Percentiles rank a stretch among this genome's conserved stretches.
These are phyloP conservation scores for Ctenomys sociabilis DNA, from an alignment of 2,113 vertebrate genomes.

Conservation along the genomic window DNA sequence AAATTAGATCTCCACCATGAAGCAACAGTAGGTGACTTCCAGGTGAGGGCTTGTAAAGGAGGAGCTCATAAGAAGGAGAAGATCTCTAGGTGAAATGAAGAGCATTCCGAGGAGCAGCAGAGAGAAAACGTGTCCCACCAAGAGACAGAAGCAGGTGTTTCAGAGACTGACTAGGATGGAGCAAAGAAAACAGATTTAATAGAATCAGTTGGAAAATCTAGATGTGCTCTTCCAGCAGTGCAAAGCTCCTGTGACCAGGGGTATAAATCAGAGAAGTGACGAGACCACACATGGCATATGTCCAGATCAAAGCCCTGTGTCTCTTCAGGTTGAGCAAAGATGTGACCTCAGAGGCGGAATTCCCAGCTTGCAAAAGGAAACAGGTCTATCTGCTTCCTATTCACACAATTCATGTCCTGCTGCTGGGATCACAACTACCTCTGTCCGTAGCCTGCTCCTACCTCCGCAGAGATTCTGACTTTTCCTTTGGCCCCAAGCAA, in stretches of 20 bases:
- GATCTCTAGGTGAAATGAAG: not conserved
- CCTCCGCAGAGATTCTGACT: not conserved
- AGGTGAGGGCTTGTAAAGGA: not conserved
- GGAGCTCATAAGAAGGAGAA: not conserved
- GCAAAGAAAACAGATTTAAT: not conserved
- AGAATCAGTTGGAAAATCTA: not conserved
- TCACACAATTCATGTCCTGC: not conserved
- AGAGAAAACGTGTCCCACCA: not conserved
- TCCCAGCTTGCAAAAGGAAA: not conserved
- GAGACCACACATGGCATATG: not conserved
- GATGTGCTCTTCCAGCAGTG: not conserved
- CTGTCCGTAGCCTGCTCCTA: not conserved
- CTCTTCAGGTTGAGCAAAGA: not conserved
- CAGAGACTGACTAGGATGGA: not conserved
- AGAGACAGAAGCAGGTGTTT: not conserved
- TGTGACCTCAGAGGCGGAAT: not conserved
- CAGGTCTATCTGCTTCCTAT: not conserved
- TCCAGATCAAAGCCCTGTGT: not conserved
- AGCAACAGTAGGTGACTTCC: not conserved
- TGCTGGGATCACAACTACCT: not conserved
- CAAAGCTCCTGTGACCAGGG: not conserved
- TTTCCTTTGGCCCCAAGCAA: not conserved
- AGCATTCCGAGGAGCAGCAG: not conserved
- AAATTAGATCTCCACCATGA: slow-evolving; percentile 22
- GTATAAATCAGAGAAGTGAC: not conserved